Evolutionary conservation across 2,888 invertebrate species (phyloP).

Genomic region (Trachelus iudaicus): DNA sequence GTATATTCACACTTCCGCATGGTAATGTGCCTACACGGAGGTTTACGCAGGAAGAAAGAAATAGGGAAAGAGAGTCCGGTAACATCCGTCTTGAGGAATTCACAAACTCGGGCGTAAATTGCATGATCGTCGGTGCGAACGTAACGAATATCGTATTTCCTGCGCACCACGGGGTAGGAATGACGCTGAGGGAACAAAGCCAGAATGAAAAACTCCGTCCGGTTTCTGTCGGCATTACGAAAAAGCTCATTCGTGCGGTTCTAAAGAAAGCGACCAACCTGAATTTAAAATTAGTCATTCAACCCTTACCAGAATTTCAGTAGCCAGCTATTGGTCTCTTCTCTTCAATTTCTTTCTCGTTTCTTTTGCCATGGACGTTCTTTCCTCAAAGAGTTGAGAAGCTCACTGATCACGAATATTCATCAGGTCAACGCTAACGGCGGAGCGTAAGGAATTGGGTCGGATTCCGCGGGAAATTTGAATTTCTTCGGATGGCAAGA

Average conservation of each 20-base stretch:
- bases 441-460: not conserved
- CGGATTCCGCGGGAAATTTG: slow-evolving; percentile 3
- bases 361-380: not conserved
- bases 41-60: not conserved
- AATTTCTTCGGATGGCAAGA: not conserved
- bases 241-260: slow-evolving; percentile 52
- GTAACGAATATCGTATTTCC: not conserved
- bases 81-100: not conserved
- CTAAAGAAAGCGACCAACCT: slow-evolving; percentile 37
- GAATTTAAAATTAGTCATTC: slow-evolving; percentile 51
- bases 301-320: slow-evolving; percentile 7
- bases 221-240: slow-evolving; percentile 17
- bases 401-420: not conserved
- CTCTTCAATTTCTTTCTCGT: not conserved
- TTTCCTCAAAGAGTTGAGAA: not conserved
- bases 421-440: not conserved
- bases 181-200: not conserved
- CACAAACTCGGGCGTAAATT: not conserved
- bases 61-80: not conserved
- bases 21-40: not conserved
- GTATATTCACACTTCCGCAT: not conserved
- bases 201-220: not conserved
- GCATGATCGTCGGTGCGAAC: not conserved
- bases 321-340: not conserved
- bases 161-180: not conserved